Conservation (phyloP, 2,888 invertebrate genomes). For the Neoscelio sp. region DNA sequence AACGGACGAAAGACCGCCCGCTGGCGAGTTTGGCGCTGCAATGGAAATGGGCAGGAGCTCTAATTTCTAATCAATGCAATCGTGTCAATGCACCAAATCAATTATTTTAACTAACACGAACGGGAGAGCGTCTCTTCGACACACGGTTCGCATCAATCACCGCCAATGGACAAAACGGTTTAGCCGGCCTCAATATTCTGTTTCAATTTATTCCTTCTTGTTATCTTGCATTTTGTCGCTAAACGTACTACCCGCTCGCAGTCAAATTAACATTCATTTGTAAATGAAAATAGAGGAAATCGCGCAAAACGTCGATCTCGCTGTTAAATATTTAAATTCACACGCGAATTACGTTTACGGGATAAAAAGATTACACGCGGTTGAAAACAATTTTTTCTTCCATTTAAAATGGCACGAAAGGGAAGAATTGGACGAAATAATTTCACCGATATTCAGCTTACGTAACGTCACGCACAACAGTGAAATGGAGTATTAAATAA, state of each 20-base stretch:
- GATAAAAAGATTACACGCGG: too few species aligned
- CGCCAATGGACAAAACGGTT: slow-evolving; percentile 55
- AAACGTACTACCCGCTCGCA: not conserved
- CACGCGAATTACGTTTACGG: too few species aligned
- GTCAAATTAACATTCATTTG: slow-evolving; percentile 38
- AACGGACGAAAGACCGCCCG: slow-evolving; percentile 69
- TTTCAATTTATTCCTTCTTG: slow-evolving; percentile 63
- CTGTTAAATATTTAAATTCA: slow-evolving; percentile 46
- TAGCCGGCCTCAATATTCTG: slow-evolving; percentile 58
- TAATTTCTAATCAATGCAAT: slow-evolving; percentile 68
- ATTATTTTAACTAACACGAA: slow-evolving; percentile 67
- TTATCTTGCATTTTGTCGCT: slow-evolving; percentile 53
- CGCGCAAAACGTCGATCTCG: too few species aligned
- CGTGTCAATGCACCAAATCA: slow-evolving; percentile 69
- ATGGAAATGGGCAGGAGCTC: slow-evolving; percentile 66
- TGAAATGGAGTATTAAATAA: slow-evolving; percentile 22
- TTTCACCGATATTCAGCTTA: slow-evolving; percentile 28
- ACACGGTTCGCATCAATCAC: slow-evolving; percentile 65
- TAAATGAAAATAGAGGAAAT: slow-evolving; percentile 31
- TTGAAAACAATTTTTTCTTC: slow-evolving; percentile 48
- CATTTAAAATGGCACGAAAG: slow-evolving; percentile 23
- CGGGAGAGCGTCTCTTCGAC: too few species aligned
- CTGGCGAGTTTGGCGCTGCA: slow-evolving; percentile 67
- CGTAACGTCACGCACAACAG: slow-evolving; percentile 7
- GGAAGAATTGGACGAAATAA: slow-evolving; percentile 11